Conservation (phyloP, 2,797 vertebrate species). For the Arnoldichthys spilopterus region DNA sequence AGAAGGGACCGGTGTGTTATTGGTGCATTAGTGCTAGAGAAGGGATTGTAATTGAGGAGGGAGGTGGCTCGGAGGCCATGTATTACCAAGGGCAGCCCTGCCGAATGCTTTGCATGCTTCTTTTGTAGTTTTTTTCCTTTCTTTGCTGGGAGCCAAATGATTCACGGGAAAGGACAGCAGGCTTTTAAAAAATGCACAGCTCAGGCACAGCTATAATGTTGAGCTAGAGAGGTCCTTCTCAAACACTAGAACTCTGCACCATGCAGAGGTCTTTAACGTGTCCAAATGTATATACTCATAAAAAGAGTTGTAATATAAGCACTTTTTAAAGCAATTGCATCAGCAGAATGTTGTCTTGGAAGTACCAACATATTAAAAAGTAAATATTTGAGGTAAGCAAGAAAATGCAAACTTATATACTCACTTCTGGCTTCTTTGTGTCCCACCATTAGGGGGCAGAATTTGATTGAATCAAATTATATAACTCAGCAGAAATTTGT, state of each 20-base stretch:
- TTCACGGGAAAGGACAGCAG: background rate
- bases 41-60: conserved; percentile 5
- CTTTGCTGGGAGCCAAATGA: conserved; percentile 2
- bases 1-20: conserved; percentile 24
- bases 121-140: background rate
- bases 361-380: background rate
- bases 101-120: conserved; percentile 4
- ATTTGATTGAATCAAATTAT: conserved; percentile 45
- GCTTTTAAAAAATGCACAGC: conserved; percentile 20
- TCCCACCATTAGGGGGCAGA: conserved; percentile 56
- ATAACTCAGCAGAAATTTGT: background rate
- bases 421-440: background rate
- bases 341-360: conserved; percentile 1
- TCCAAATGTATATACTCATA: conserved; percentile 6
- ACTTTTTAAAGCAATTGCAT: conserved; percentile 11
- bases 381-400: background rate
- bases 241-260: background rate
- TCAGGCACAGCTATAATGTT: conserved; percentile 7
- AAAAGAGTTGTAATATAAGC: conserved; percentile 18
- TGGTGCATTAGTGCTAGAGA: conserved; percentile 34
- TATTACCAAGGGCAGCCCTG: conserved; percentile 16
- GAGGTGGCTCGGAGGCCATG: conserved; percentile 10
- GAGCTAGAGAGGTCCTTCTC: background rate
- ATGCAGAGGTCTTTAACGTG: background rate
- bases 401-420: background rate